Evolutionary conservation across 2,888 invertebrate species (phyloP).

Genomic region (Dorcus hopei): DNA sequence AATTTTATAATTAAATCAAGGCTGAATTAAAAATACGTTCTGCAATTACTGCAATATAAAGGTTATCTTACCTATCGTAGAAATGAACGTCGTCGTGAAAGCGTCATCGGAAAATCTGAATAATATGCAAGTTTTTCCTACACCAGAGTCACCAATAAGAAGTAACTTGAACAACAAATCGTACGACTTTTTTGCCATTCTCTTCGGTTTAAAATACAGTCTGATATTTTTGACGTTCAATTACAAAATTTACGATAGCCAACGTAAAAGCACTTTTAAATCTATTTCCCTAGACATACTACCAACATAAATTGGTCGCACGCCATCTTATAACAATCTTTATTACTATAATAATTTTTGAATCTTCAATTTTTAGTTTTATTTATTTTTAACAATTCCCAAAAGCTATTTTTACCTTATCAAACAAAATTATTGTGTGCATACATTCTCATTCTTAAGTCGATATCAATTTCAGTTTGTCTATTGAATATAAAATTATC

Average conservation of each 20-base stretch:
- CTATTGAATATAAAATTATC: too few relatives aligned
- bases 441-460: too few relatives aligned
- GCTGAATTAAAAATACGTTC: constrained; percentile 1
- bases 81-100: constrained; percentile 92
- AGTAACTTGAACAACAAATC: constrained; percentile 90
- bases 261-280: constrained; percentile 1
- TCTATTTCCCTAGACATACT: too few relatives aligned
- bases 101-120: constrained; percentile 95
- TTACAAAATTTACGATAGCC: constrained; percentile 12
- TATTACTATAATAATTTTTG: too few relatives aligned
- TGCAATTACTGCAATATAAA: constrained; percentile 12
- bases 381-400: too few relatives aligned
- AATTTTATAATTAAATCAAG: constrained; percentile 2
- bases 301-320: too few relatives aligned
- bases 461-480: too few relatives aligned
- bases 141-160: constrained; percentile 90
- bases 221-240: constrained; percentile 24
- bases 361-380: too few relatives aligned
- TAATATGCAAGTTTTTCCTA: constrained; percentile 91
- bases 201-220: background rate
- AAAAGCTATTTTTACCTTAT: too few relatives aligned
- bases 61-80: constrained; percentile 80
- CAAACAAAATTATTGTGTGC: too few relatives aligned
- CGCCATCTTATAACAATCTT: too few relatives aligned
- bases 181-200: constrained; percentile 94